phyloP scores from a whole-genome alignment of 1,140 invertebrate species.

The Anoplophora glabripennis region DNA sequence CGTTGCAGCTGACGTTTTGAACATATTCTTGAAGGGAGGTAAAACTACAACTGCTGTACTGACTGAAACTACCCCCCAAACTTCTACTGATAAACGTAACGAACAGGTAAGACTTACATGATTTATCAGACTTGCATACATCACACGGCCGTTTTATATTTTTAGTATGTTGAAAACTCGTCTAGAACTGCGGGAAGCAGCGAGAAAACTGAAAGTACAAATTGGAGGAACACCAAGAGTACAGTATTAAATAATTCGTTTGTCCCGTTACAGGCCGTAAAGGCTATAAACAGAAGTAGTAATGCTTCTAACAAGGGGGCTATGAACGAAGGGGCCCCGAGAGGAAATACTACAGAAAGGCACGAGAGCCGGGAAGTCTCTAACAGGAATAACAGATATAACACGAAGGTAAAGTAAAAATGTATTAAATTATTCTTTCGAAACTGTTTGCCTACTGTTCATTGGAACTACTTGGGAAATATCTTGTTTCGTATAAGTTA shows the following conservation, averaged over 20 bases:
- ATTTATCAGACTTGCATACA: neutral
- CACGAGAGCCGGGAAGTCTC: slow-evolving; percentile 13
- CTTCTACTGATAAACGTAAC: slow-evolving; percentile 9
- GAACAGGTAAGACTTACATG: neutral
- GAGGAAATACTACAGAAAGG: slow-evolving; percentile 2
- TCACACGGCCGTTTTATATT: neutral
- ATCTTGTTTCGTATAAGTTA: neutral
- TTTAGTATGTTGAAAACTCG: neutral
- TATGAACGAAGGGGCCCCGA: slow-evolving; percentile 27
- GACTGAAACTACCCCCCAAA: slow-evolving; percentile 27
- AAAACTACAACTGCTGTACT: slow-evolving; percentile 26
- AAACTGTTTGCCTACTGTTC: too few species aligned
- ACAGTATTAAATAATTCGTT: slow-evolving; percentile 24
- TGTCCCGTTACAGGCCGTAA: slow-evolving; percentile 28
- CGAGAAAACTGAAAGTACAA: slow-evolving; percentile 1
- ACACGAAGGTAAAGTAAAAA: neutral
- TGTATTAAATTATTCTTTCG: neutral
- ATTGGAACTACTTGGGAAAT: too few species aligned
- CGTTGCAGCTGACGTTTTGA: slow-evolving; percentile 47
- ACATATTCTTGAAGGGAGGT: slow-evolving; percentile 23
- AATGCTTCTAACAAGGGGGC: slow-evolving; percentile 16
- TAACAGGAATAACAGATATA: slow-evolving; percentile 33
- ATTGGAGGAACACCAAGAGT: slow-evolving; percentile 6
- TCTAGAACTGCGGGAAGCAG: too few species aligned
- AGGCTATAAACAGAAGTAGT: slow-evolving; percentile 19